These are phyloP conservation scores for Punctoribates punctum DNA, from an alignment of 2,888 invertebrate genomes.

Conservation along the genomic window DNA sequence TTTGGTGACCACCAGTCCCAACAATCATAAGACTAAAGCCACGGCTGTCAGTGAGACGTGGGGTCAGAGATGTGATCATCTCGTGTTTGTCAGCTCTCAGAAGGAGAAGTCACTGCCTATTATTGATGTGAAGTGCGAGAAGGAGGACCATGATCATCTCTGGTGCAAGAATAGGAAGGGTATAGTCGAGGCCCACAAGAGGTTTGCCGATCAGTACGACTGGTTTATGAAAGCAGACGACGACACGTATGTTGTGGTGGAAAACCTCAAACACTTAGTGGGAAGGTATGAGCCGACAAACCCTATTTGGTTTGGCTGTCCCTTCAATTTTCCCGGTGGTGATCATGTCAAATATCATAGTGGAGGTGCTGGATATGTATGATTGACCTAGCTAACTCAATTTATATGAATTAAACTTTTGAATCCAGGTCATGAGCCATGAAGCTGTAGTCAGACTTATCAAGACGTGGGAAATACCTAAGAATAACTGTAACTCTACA, in stretches of 20 bases:
- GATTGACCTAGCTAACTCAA: neutral
- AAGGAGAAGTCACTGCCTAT: neutral
- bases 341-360: conserved; percentile 77
- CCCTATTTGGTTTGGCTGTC: conserved; percentile 83
- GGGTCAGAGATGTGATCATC: neutral
- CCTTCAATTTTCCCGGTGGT: conserved; percentile 62
- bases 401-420: neutral
- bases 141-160: conserved; percentile 75
- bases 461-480: conserved; percentile 50
- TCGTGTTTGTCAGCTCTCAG: conserved; percentile 9
- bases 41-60: neutral
- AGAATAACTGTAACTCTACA: neutral
- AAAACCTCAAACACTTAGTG: conserved; percentile 87
- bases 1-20: neutral
- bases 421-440: conserved; percentile 68
- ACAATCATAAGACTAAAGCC: neutral
- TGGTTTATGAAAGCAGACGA: conserved; percentile 99
- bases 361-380: conserved; percentile 52
- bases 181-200: conserved; percentile 66
- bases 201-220: conserved; percentile 74
- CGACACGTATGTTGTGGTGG: conserved; percentile 92
- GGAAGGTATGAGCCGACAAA: conserved; percentile 67
- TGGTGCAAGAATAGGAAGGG: conserved; percentile 98
- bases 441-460: conserved; percentile 75
- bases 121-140: neutral